Evolutionary conservation across 2,888 invertebrate genomes (phyloP).

Genomic region (Chymomyza amoena): DNA sequence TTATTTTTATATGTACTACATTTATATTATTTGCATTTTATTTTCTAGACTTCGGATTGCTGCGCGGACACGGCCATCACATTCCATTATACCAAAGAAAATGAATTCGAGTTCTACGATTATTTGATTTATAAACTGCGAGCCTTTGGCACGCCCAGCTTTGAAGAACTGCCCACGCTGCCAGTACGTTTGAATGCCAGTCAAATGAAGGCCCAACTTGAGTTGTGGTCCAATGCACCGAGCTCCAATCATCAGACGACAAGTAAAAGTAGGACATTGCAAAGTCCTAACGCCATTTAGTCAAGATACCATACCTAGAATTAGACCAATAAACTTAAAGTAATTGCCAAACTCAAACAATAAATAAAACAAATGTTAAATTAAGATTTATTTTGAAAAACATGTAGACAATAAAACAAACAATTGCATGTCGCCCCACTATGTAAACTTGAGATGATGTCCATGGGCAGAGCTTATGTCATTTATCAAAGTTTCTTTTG

Average conservation of each 20-base stretch:
- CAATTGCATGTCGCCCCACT: slow-evolving; percentile 50
- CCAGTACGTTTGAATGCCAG: slow-evolving; percentile 34
- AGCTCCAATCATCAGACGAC: not conserved
- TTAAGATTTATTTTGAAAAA: slow-evolving; percentile 59
- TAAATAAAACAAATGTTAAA: slow-evolving; percentile 59
- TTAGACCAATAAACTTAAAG: slow-evolving; percentile 51
- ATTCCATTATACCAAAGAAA: slow-evolving; percentile 95
- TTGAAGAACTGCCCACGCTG: slow-evolving; percentile 22
- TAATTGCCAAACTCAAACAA: slow-evolving; percentile 61
- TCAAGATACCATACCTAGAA: not conserved
- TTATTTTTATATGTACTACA: too few relatives aligned
- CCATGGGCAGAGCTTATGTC: slow-evolving; percentile 49
- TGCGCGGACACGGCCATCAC: slow-evolving; percentile 96
- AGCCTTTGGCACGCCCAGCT: slow-evolving; percentile 81
- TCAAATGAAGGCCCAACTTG: slow-evolving; percentile 55
- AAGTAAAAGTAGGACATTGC: slow-evolving; percentile 21
- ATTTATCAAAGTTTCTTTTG: slow-evolving; percentile 52
- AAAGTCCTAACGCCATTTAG: not conserved
- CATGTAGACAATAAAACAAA: slow-evolving; percentile 39
- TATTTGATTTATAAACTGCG: slow-evolving; percentile 95
- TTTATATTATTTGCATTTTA: too few relatives aligned
- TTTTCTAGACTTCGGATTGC: slow-evolving; percentile 82
- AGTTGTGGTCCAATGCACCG: slow-evolving; percentile 43
- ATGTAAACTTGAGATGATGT: slow-evolving; percentile 58
- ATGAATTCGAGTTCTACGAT: slow-evolving; percentile 95